Evolutionary conservation across 2,113 vertebrate genomes (phyloP).

Genomic region (Pituophis catenifer): DNA sequence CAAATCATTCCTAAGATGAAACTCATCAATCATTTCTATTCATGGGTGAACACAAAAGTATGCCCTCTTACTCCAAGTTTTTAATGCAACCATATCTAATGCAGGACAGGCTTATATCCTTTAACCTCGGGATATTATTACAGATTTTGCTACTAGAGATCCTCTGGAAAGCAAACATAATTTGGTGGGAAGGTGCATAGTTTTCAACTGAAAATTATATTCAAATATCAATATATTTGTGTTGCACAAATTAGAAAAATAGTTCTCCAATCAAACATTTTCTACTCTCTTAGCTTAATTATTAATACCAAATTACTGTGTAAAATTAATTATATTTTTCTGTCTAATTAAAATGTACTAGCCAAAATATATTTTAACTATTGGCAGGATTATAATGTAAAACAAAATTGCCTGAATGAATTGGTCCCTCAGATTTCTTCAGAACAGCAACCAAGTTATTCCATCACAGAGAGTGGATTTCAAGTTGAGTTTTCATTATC

Average conservation of each 20-base stretch:
- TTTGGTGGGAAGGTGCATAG: background rate
- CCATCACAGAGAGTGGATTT: background rate
- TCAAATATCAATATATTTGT: background rate
- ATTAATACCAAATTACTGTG: background rate
- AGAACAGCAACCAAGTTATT: background rate
- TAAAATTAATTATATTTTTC: conserved; percentile 10
- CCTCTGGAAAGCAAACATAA: background rate
- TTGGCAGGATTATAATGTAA: conserved; percentile 7
- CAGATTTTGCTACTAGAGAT: background rate
- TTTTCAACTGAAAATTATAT: background rate
- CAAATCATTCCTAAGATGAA: background rate
- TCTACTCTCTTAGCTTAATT: background rate
- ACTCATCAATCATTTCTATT: background rate
- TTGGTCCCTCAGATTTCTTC: background rate
- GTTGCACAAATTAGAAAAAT: background rate
- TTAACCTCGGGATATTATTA: background rate
- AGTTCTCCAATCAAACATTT: background rate
- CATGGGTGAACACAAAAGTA: background rate
- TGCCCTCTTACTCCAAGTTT: background rate
- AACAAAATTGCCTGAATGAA: background rate
- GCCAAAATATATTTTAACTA: background rate
- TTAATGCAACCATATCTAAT: background rate
- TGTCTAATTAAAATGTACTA: background rate
- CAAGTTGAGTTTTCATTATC: background rate
- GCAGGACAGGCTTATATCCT: background rate